Conservation (phyloP, 2,797 vertebrate genomes). For the Bovichtus diacanthus region DNA sequence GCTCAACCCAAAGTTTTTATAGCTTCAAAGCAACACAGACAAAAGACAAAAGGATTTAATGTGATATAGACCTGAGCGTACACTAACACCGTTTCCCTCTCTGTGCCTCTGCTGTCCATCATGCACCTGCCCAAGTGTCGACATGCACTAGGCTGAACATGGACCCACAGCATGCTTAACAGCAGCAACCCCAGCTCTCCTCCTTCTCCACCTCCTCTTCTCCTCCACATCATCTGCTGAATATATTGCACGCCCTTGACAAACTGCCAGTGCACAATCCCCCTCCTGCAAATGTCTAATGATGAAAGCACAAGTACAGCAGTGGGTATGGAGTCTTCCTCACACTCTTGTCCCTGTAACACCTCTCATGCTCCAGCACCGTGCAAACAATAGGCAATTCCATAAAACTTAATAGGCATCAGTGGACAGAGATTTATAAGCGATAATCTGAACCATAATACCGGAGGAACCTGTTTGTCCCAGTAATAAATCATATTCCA, state of each 20-base stretch:
- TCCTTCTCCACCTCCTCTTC: conserved; percentile 28
- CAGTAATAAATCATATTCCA: not conserved
- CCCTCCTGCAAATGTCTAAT: conserved; percentile 58
- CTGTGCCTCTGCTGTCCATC: conserved; percentile 49
- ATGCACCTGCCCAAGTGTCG: conserved; percentile 58
- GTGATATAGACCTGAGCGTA: conserved; percentile 5
- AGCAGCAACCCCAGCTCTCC: conserved; percentile 47
- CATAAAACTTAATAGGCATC: conserved; percentile 22
- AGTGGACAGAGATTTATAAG: conserved; percentile 6
- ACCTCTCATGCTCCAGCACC: conserved; percentile 20
- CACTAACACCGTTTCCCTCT: not conserved
- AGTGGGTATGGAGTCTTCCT: conserved; percentile 44
- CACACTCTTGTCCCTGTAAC: conserved; percentile 38
- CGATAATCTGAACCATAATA: not conserved
- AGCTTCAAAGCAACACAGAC: not conserved
- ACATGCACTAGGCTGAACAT: conserved; percentile 60
- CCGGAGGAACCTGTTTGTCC: conserved; percentile 1
- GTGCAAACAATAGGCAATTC: conserved; percentile 29
- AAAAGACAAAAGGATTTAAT: not conserved
- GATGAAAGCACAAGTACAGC: conserved; percentile 58
- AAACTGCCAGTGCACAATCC: conserved; percentile 61
- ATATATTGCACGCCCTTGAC: conserved; percentile 77
- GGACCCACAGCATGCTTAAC: conserved; percentile 63
- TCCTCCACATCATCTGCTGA: conserved; percentile 67
- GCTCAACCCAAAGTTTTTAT: conserved; percentile 29